phyloP scores from a whole-genome alignment of 2,113 vertebrate genomes.

The Rhinopomastus cyanomelas region DNA sequence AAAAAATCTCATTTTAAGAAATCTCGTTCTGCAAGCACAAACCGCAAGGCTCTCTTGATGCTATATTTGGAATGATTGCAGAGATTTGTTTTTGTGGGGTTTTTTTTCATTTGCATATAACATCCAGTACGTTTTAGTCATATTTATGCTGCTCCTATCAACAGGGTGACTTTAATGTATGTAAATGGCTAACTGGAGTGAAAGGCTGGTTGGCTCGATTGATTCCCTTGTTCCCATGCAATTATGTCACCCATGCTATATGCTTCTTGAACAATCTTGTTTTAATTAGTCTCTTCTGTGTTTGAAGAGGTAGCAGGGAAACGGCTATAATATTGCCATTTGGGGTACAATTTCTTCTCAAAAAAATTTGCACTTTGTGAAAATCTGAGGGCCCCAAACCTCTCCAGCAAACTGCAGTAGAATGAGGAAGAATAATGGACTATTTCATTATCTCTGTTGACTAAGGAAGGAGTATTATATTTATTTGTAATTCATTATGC shows the following conservation, averaged over 20 bases:
- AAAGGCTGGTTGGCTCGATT: neutral
- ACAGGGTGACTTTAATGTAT: constrained; percentile 33
- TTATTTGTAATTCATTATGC: neutral
- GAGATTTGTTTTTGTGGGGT: neutral
- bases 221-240: constrained; percentile 32
- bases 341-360: neutral
- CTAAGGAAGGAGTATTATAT: neutral
- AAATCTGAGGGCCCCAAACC: neutral
- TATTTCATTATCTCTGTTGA: neutral
- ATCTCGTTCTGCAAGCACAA: constrained; percentile 29
- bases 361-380: neutral
- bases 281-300: neutral
- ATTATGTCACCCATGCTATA: constrained; percentile 46
- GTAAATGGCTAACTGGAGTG: constrained; percentile 36
- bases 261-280: constrained; percentile 25
- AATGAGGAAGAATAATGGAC: neutral
- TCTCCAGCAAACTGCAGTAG: neutral
- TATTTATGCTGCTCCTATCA: constrained; percentile 32
- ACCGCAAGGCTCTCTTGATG: constrained; percentile 15
- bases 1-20: constrained; percentile 38
- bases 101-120: neutral
- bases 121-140: constrained; percentile 8
- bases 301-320: constrained; percentile 12
- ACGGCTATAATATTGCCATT: neutral
- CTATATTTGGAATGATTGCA: constrained; percentile 35